Base-by-base conservation (phyloP, 1,140 invertebrate species). In the Lordiphosa stackelbergi region DNA sequence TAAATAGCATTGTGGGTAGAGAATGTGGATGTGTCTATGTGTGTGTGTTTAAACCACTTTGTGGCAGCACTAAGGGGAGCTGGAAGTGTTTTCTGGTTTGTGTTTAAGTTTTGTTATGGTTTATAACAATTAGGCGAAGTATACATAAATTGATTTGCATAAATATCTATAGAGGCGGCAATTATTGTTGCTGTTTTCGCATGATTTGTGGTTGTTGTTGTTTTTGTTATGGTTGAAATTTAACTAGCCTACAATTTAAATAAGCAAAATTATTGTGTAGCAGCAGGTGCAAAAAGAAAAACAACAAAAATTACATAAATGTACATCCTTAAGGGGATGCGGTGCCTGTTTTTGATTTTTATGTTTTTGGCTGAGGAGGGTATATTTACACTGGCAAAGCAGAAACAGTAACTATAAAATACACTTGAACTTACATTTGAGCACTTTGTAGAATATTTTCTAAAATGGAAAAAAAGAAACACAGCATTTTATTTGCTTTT, bases 161-260 rank as follows among this genome's bases (percentile, higher is more conserved):
- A 75, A 83, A 81, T 75, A 81, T 77, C 64, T 71, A 66, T 74
- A 79, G 62, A 81, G 75, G 75, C 75, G 75, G 64, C 63, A 46
- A 83, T 81, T 83, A 83, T 81, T 81, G 77, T 81, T 81, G 73
- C 71, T 77, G 73, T 78, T 72, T 45, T 66, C 66, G 72, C 68
- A 78, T 81, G 69, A 63, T 71, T 69, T 46, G 59, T 69, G 68
- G 52, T 52, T 66, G 38, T 65, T 57, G 40, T 63, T 56, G 31
- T 7, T 35, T 28, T 46, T 51, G 22, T 24, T 24, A 24, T 49
- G 49, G 38, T 66, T 69, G 49, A 75, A 68, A 81, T 81, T 83
- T 62, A 81, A 83, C 77, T 83, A 83, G 69, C 69, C 77, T 83
- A 81, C 48, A 84, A 53, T 73, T 83, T 69, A 73, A 83, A 77